phyloP scores from a whole-genome alignment of 2,113 vertebrate genomes.

The Chloropsis hardwickii region DNA sequence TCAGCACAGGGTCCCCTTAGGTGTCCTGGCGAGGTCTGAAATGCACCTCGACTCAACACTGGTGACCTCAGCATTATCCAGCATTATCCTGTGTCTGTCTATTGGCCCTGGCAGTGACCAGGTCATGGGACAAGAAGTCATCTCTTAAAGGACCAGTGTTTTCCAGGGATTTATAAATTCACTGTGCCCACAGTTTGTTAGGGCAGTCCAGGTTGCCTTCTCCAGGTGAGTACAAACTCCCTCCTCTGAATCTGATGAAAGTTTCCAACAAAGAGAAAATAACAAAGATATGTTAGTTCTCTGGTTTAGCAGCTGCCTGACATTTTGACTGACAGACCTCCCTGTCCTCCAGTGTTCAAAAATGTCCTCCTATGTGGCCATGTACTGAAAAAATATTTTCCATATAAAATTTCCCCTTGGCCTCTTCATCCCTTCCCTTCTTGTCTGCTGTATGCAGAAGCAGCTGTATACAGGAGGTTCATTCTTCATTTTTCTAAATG shows the following conservation, averaged over 20 bases:
- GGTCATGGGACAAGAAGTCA: rapidly evolving
- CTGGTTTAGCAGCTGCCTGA: not conserved
- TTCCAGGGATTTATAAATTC: not conserved
- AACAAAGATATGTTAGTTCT: not conserved
- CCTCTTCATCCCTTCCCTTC: not conserved
- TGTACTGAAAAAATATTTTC: not conserved
- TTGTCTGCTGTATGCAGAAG: not conserved
- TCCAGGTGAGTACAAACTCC: not conserved
- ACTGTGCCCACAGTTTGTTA: not conserved
- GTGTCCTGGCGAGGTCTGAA: not conserved
- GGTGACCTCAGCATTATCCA: not conserved
- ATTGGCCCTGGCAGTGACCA: not conserved
- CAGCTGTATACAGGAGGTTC: not conserved
- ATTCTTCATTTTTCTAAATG: not conserved
- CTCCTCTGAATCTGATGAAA: not conserved
- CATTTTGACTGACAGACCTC: not conserved
- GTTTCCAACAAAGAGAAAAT: not conserved
- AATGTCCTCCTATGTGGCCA: not conserved
- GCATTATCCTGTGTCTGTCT: not conserved
- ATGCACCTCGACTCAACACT: not conserved
- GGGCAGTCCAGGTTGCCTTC: not conserved
- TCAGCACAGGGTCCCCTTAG: no score
- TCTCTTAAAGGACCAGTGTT: not conserved
- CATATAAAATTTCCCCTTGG: not conserved
- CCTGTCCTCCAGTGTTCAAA: not conserved